Evolutionary conservation across 2,797 vertebrate species (phyloP).

Genomic region (Halcyon badia): DNA sequence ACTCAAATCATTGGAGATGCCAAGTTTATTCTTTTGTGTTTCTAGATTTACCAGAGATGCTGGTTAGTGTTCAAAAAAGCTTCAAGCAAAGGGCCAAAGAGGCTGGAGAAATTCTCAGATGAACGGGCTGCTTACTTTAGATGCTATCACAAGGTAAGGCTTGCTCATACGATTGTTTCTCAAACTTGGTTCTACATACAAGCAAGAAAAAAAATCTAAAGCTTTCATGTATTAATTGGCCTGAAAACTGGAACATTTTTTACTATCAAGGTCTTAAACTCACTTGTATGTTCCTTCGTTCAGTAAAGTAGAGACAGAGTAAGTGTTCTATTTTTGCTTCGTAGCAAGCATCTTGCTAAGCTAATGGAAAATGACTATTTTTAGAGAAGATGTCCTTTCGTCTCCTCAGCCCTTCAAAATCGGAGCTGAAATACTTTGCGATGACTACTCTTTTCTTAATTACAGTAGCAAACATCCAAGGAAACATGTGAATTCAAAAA

Average conservation of each 20-base stretch:
- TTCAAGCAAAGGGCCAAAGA: constrained; percentile 87
- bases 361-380: not conserved
- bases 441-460: not conserved
- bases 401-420: not conserved
- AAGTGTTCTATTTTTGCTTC: not conserved
- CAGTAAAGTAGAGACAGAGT: not conserved
- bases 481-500: not conserved
- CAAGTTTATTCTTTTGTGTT: constrained; percentile 45
- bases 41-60: constrained; percentile 87
- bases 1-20: not conserved
- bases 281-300: not conserved
- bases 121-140: constrained; percentile 87
- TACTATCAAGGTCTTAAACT: not conserved
- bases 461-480: not conserved
- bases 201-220: not conserved
- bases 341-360: not conserved
- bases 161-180: not conserved
- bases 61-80: constrained; percentile 89
- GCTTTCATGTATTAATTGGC: not conserved
- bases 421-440: not conserved
- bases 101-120: constrained; percentile 88
- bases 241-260: not conserved
- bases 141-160: constrained; percentile 87
- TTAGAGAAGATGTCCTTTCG: not conserved
- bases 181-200: rapidly evolving